Evolutionary conservation across 2,888 invertebrate genomes (phyloP).

Genomic region (Campoplex capitator): DNA sequence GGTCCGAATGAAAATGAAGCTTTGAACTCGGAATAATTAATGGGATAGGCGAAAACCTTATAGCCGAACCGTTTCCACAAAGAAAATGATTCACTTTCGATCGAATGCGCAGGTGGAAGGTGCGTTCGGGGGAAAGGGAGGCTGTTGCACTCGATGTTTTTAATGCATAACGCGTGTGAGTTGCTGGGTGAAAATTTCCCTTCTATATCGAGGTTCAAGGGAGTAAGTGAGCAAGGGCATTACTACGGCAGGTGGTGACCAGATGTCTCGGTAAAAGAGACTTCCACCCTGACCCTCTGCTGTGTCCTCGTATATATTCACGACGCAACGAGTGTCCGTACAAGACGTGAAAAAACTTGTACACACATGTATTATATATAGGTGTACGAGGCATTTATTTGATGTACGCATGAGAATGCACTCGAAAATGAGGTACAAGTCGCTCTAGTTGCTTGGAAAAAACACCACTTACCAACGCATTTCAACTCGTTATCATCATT

Average conservation of each 20-base stretch:
- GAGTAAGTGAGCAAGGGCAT: conserved; percentile 77
- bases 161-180: conserved; percentile 51
- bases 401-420: neutral
- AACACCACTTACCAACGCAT: conserved; percentile 19
- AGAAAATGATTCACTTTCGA: conserved; percentile 33
- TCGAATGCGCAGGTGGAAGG: conserved; percentile 34
- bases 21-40: neutral
- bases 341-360: conserved; percentile 41
- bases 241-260: conserved; percentile 84
- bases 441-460: conserved; percentile 8
- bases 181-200: conserved; percentile 39
- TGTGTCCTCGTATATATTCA: conserved; percentile 48
- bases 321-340: conserved; percentile 60
- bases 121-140: neutral
- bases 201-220: conserved; percentile 73
- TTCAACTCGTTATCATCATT: conserved; percentile 23
- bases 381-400: neutral
- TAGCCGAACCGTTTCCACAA: neutral
- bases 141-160: conserved; percentile 42
- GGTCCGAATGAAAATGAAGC: neutral
- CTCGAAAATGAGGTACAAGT: conserved; percentile 42
- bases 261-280: conserved; percentile 81
- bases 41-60: neutral
- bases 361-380: conserved; percentile 13
- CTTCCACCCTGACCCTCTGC: conserved; percentile 78